Evolutionary conservation across 2,888 invertebrate genomes (phyloP), one percentile per base, ranked within the genome.

Genomic region (Allacma fusca): DNA sequence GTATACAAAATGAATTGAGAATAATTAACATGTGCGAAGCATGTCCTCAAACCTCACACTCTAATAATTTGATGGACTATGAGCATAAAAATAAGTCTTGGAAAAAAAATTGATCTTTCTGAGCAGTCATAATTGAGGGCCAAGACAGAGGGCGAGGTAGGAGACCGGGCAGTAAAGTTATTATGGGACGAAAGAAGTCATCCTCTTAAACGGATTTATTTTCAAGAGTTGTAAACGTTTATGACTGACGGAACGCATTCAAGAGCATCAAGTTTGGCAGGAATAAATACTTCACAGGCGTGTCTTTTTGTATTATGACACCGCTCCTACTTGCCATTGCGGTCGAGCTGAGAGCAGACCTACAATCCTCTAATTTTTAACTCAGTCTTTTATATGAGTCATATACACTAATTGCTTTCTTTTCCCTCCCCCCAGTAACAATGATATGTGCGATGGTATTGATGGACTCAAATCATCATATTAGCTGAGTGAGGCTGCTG

Each of bases 161-260:
- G 16, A n/a, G 50, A 71, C 50, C 57, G 62, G 68, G 72, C 67
- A 75, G 75, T 76, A 78, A 76, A 78, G 78, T 76, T 76, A 78
- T 78, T 73, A 76, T 76, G 72, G 76, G 72, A 71, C 70, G 69
- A 78, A 75, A 78, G 78, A 75, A 78, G 75, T 78, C 75, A 78
- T 78, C 78, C 78, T 75, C 73, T 57, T 78, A 76, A 78, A 73
- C 78, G 76, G 78, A 78, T 78, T 78, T 78, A 76, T 78, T 76
- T 78, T 78, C 76, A 65, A 64, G 68, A 73, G 78, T 71, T 76
- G 72, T 78, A 78, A 78, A 78, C 62, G 68, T 78, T 75, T 78
- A 76, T 73, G 62, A 29, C 34, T 1, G 68, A 34, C n/a, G 13
- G 43, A 34, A 23, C 19, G 65, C 40, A 34, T 68, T 40, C n/a